These are phyloP conservation scores for Aratinga solstitialis DNA, from an alignment of 2,797 vertebrate genomes.

Conservation along the genomic window DNA sequence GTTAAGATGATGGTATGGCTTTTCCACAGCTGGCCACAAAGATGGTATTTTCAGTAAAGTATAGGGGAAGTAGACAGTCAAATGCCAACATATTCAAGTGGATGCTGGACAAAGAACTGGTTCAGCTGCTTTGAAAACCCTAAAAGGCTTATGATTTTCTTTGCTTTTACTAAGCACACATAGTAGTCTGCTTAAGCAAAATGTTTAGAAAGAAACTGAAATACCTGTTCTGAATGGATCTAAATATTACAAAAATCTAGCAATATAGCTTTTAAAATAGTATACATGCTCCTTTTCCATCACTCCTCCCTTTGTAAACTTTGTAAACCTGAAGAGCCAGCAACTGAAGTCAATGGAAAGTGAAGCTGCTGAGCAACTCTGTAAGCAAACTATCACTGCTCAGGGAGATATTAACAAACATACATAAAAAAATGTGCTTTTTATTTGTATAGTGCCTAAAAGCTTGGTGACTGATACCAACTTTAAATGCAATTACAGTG, in stretches of 20 bases:
- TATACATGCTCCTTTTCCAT: not conserved
- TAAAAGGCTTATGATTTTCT: not conserved
- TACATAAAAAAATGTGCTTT: not conserved
- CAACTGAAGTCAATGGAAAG: constrained; percentile 34
- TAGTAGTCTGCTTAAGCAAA: not conserved
- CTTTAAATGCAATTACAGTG: not conserved
- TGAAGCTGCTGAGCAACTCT: constrained; percentile 49
- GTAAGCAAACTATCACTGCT: constrained; percentile 33
- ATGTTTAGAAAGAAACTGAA: not conserved
- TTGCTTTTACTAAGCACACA: not conserved
- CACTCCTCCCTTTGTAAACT: not conserved
- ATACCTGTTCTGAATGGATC: not conserved
- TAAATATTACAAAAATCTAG: not conserved
- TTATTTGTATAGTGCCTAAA: not conserved
- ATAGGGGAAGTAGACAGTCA: not conserved
- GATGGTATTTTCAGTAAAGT: not conserved
- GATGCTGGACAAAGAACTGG: not conserved
- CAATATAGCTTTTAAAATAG: not conserved
- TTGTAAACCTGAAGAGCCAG: not conserved
- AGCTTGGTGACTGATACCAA: not conserved
- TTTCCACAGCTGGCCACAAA: not conserved
- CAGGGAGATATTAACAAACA: constrained; percentile 14
- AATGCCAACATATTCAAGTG: not conserved
- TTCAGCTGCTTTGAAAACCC: not conserved
- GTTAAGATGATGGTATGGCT: not conserved